A percentile compares a stretch with the other conserved stretches of the same genome.
phyloP scores from a whole-genome alignment of 1,140 invertebrate species.

The Drosophila sulfurigaster region DNA sequence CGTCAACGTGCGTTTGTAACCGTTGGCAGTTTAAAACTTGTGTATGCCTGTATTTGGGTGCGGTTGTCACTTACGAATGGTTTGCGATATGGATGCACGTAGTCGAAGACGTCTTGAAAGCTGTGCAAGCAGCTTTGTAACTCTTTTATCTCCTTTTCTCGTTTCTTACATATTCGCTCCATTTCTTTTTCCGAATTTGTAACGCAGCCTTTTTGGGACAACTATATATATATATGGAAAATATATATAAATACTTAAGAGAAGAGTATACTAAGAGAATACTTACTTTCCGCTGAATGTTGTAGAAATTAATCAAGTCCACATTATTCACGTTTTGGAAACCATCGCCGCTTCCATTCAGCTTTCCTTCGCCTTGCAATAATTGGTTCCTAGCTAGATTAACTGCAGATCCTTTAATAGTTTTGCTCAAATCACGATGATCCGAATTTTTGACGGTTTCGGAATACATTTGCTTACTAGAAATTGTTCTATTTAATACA shows the following conservation, averaged over 20 bases:
- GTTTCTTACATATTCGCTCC: slow-evolving; percentile 2
- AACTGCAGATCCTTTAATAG: neutral
- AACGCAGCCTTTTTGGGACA: neutral
- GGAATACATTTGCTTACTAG: neutral
- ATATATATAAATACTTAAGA: too few species aligned
- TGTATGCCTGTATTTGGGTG: neutral
- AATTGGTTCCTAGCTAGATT: neutral
- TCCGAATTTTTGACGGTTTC: neutral
- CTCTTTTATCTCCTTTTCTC: slow-evolving; percentile 16
- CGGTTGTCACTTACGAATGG: slow-evolving; percentile 45
- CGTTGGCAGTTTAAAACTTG: slow-evolving; percentile 32
- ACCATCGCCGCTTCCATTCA: neutral
- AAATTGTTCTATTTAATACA: too few species aligned
- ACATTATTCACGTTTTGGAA: neutral
- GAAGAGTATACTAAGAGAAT: too few species aligned
- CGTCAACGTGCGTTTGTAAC: slow-evolving; percentile 14
- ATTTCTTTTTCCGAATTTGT: neutral
- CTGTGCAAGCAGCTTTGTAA: slow-evolving; percentile 22
- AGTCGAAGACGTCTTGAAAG: slow-evolving; percentile 42
- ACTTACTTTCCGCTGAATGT: neutral
- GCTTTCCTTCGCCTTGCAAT: neutral
- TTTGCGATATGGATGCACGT: slow-evolving; percentile 3
- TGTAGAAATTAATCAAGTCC: neutral
- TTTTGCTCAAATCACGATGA: too few species aligned
- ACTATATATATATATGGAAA: neutral